These are phyloP conservation scores for Dusona sp. DNA, from an alignment of 2,888 invertebrate species.

Conservation along the genomic window DNA sequence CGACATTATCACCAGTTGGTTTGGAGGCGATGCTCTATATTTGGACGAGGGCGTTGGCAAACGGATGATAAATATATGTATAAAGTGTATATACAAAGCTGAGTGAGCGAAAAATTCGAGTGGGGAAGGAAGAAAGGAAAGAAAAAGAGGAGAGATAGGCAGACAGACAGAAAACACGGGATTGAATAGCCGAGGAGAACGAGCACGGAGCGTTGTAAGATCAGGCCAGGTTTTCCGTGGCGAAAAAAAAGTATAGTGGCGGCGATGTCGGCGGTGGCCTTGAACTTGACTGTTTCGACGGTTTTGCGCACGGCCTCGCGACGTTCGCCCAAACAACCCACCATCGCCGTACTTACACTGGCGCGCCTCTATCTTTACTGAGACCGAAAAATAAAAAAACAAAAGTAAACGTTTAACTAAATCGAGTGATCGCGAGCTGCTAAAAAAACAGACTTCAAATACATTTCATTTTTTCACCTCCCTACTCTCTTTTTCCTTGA, in stretches of 20 bases:
- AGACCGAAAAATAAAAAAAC: background rate
- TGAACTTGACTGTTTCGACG: constrained; percentile 82
- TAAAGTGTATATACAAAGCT: constrained; percentile 6
- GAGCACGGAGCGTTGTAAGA: constrained; percentile 47
- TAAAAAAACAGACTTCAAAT: constrained; percentile 7
- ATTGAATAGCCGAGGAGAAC: constrained; percentile 39
- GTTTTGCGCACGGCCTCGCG: constrained; percentile 74
- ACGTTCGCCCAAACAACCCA: constrained; percentile 78
- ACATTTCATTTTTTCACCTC: constrained; percentile 7
- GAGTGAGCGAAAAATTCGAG: constrained; percentile 9
- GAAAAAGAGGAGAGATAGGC: constrained; percentile 2
- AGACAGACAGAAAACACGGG: constrained; percentile 30
- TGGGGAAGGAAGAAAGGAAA: background rate
- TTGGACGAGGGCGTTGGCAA: constrained; percentile 63
- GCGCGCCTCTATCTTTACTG: constrained; percentile 58
- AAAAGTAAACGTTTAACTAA: background rate
- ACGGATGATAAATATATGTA: constrained; percentile 42
- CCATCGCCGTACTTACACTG: constrained; percentile 73
- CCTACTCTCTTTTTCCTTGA: background rate
- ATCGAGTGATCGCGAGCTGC: background rate
- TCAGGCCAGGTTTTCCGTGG: constrained; percentile 49
- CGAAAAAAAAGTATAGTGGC: constrained; percentile 57
- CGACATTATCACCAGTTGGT: background rate
- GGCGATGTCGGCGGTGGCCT: constrained; percentile 75
- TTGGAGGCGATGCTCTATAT: constrained; percentile 62